A percentile compares a stretch with the other conserved stretches of the same genome.
Conservation (phyloP, 2,797 vertebrate genomes). For the Orestias chungarensis region DNA sequence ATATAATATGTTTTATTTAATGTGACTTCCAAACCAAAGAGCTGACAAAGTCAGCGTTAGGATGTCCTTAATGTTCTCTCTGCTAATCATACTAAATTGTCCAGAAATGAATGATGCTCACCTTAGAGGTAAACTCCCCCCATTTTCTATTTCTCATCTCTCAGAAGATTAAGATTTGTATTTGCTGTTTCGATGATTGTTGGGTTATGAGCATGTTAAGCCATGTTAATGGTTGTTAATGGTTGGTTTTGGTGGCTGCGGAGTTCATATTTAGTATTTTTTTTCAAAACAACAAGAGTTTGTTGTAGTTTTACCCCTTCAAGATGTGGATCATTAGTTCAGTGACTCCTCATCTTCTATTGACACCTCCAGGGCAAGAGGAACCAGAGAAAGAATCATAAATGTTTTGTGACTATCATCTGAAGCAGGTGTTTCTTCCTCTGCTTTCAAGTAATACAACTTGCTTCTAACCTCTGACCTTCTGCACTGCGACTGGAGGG, state of each 20-base stretch:
- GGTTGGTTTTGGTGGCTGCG: no score
- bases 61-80: neutral
- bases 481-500: neutral
- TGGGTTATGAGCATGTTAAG: no score
- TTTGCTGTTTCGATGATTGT: no score
- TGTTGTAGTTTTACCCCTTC: neutral
- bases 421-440: no score
- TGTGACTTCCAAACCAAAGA: neutral
- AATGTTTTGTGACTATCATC: neutral
- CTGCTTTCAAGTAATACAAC: neutral
- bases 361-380: neutral
- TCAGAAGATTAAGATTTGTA: no score
- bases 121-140: no score
- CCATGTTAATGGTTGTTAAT: no score
- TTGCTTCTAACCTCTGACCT: conserved; percentile 8
- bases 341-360: neutral
- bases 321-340: neutral
- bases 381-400: neutral
- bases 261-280: no score
- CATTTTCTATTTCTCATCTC: no score
- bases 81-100: no score
- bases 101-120: no score
- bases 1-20: neutral
- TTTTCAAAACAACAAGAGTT: neutral
- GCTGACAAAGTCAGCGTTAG: no score